Percentiles rank a stretch among this genome's conserved stretches.
phyloP scores from a whole-genome alignment of 2,888 invertebrate genomes.

The Epirrhoe alternata region DNA sequence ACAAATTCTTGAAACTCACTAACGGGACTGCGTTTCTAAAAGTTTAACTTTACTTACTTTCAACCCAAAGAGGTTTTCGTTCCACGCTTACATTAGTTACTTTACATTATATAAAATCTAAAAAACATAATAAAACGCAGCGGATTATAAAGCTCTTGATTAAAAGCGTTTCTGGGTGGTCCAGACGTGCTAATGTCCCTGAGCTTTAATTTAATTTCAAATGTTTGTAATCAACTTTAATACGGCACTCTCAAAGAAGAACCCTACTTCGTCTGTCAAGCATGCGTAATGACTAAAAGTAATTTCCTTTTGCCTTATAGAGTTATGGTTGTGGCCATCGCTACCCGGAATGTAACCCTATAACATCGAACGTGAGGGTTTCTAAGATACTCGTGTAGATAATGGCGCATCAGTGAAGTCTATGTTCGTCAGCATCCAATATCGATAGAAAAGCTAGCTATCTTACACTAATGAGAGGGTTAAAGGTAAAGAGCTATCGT shows the following conservation, averaged over 20 bases:
- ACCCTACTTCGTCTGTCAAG: constrained; percentile 55
- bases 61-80: not conserved
- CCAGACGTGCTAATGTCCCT: constrained; percentile 50
- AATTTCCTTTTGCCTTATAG: constrained; percentile 53
- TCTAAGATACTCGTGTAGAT: constrained; percentile 50
- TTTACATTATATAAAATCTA: constrained; percentile 1
- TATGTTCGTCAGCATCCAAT: constrained; percentile 54
- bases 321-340: constrained; percentile 35
- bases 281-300: constrained; percentile 50
- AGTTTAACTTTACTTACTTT: not conserved
- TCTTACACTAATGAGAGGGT: constrained; percentile 64
- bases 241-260: constrained; percentile 32
- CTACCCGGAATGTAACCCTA: constrained; percentile 48
- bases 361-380: constrained; percentile 55
- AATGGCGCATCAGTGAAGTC: constrained; percentile 56
- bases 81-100: constrained; percentile 5
- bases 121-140: constrained; percentile 21
- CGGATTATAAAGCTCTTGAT: constrained; percentile 58
- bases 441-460: constrained; percentile 44
- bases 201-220: constrained; percentile 55
- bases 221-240: constrained; percentile 61
- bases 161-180: constrained; percentile 50
- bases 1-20: constrained; percentile 16
- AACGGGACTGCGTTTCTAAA: constrained; percentile 7
- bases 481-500: constrained; percentile 71